Evolutionary conservation across 2,797 vertebrate species (phyloP).

Genomic region (Rhinoraja longicauda): DNA sequence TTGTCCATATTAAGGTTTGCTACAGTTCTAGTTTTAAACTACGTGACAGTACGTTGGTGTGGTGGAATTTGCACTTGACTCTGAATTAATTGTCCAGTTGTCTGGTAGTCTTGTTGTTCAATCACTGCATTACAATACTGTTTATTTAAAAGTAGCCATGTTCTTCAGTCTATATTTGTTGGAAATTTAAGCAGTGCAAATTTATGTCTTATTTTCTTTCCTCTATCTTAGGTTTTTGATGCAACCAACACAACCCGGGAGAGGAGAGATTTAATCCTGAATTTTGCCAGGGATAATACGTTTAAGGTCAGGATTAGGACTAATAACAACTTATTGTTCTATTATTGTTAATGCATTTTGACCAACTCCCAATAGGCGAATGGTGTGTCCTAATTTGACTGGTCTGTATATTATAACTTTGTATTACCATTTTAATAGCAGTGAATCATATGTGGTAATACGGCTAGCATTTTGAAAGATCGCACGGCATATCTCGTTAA

Average conservation of each 20-base stretch:
- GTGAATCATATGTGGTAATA: not conserved
- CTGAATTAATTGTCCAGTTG: too few species aligned
- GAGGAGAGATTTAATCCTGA: slow-evolving; percentile 81
- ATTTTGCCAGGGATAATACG: slow-evolving; percentile 78
- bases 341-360: not conserved
- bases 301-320: slow-evolving; percentile 73
- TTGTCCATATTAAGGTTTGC: too few species aligned
- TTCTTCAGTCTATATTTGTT: not conserved
- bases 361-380: not conserved
- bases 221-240: slow-evolving; percentile 79
- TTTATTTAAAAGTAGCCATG: not conserved
- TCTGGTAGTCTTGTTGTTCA: not conserved
- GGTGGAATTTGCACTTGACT: too few species aligned
- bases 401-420: not conserved
- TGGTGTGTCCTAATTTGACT: not conserved
- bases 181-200: not conserved
- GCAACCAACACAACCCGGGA: slow-evolving; percentile 95
- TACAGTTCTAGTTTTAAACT: too few species aligned
- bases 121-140: too few species aligned
- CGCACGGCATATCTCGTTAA: too few species aligned
- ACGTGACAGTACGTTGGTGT: too few species aligned
- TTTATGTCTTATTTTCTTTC: not conserved
- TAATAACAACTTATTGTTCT: not conserved
- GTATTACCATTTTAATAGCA: not conserved
- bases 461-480: not conserved